A percentile compares a stretch with the other conserved stretches of the same genome.
These are phyloP conservation scores for Phymatocera aterrima DNA, from an alignment of 2,888 invertebrate species.

Conservation along the genomic window DNA sequence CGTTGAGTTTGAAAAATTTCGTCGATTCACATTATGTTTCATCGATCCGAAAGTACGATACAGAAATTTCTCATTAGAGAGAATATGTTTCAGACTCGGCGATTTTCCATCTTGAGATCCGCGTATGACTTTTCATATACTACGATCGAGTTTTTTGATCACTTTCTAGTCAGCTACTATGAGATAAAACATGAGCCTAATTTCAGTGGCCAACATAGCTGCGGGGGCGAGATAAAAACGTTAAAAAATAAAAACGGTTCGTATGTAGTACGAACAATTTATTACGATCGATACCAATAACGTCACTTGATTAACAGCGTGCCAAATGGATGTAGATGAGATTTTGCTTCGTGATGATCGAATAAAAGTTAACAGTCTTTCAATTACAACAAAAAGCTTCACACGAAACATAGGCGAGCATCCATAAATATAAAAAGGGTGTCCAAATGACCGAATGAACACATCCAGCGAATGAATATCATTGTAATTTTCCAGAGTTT, in stretches of 20 bases:
- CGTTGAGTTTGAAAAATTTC: not conserved
- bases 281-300: slow-evolving; percentile 10
- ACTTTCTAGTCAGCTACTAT: not conserved
- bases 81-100: not conserved
- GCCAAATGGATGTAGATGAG: slow-evolving; percentile 23
- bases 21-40: not conserved
- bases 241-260: not conserved
- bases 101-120: not conserved
- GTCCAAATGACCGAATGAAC: too few relatives aligned
- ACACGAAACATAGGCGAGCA: not conserved
- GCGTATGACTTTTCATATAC: not conserved
- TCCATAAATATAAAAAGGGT: not conserved
- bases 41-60: not conserved
- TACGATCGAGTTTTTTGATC: not conserved
- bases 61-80: not conserved
- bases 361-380: slow-evolving; percentile 36
- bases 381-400: slow-evolving; percentile 7
- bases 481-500: too few relatives aligned
- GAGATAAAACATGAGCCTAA: not conserved
- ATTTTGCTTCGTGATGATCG: slow-evolving; percentile 13
- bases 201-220: not conserved
- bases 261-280: not conserved
- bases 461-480: too few relatives aligned
- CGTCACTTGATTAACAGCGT: slow-evolving; percentile 28
- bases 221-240: not conserved